Evolutionary conservation across 2,888 invertebrate genomes (phyloP).

Genomic region (Mylabris sibirica): DNA sequence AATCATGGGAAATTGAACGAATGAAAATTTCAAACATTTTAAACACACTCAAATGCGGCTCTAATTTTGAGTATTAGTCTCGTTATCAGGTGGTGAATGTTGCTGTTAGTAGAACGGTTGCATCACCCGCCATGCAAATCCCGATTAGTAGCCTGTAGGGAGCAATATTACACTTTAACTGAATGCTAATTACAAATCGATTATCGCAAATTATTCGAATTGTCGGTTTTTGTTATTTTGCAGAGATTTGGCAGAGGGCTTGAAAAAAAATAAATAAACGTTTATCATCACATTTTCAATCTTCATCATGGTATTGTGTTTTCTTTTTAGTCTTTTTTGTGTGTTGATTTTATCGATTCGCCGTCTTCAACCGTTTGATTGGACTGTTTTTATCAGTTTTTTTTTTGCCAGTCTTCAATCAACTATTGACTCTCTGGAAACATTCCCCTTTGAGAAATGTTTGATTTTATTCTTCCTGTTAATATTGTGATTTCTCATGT

Average conservation of each 20-base stretch:
- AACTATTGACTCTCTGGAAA: background rate
- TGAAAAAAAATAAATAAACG: background rate
- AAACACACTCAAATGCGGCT: background rate
- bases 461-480: background rate
- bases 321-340: background rate
- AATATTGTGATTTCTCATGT: background rate
- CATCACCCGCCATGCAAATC: conserved; percentile 19
- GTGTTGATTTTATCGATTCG: conserved; percentile 10
- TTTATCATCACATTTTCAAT: background rate
- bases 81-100: conserved; percentile 12
- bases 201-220: conserved; percentile 30
- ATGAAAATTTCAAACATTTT: too few relatives aligned
- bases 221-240: background rate
- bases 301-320: conserved; percentile 4
- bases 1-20: background rate
- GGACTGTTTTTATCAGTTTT: background rate
- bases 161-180: conserved; percentile 43
- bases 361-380: conserved; percentile 4
- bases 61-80: background rate
- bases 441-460: background rate
- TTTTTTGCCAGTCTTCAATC: background rate
- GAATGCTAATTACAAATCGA: conserved; percentile 50
- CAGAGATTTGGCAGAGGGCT: background rate
- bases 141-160: conserved; percentile 35
- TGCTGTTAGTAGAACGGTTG: background rate